Conservation (phyloP, 2,888 invertebrate species). For the Caenorhabditis zanzibari region DNA sequence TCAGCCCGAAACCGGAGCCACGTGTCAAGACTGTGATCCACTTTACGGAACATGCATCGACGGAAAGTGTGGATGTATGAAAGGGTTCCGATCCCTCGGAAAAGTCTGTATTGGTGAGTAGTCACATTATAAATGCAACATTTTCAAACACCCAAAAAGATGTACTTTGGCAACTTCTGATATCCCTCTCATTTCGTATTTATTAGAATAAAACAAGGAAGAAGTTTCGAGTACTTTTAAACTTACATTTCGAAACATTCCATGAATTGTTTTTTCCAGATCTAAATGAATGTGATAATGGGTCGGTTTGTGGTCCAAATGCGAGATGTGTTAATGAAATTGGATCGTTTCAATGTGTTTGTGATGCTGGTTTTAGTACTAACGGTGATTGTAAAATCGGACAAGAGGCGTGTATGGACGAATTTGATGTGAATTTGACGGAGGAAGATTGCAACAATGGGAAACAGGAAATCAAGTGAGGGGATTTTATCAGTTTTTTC, state of each 20-base stretch:
- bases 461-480: constrained; percentile 65
- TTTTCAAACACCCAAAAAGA: constrained; percentile 38
- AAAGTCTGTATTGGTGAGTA: constrained; percentile 78
- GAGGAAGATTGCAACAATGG: constrained; percentile 73
- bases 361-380: constrained; percentile 67
- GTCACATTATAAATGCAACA: constrained; percentile 56
- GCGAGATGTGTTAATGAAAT: constrained; percentile 93
- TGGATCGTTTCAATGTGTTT: constrained; percentile 85
- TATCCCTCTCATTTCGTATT: constrained; percentile 55
- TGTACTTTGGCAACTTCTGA: constrained; percentile 57
- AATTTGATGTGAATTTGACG: constrained; percentile 68
- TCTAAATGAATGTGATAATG: constrained; percentile 91
- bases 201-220: constrained; percentile 41
- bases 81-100: constrained; percentile 77
- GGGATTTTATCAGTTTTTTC: background rate
- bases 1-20: constrained; percentile 27
- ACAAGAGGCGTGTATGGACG: constrained; percentile 68
- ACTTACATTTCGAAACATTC: constrained; percentile 1
- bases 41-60: constrained; percentile 76
- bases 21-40: constrained; percentile 73
- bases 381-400: constrained; percentile 68
- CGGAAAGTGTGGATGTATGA: constrained; percentile 78
- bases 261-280: constrained; percentile 85
- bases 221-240: constrained; percentile 22
- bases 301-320: constrained; percentile 88